phyloP scores from a whole-genome alignment of 2,113 vertebrate genomes.

The Spea bombifrons region DNA sequence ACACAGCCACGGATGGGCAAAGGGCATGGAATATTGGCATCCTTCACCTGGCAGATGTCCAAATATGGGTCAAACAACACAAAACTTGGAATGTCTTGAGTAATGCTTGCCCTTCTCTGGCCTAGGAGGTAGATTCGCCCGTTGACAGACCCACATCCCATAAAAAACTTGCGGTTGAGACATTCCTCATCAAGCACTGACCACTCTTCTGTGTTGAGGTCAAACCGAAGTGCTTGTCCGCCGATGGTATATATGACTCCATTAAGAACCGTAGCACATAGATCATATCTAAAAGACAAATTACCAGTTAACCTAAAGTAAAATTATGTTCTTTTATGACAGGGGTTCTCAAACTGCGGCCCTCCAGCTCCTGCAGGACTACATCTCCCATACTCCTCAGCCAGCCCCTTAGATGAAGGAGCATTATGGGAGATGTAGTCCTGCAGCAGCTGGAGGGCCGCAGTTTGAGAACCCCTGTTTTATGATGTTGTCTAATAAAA shows the following conservation, averaged over 20 bases:
- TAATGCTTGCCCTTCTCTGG: slow-evolving; percentile 71
- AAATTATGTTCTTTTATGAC: no score
- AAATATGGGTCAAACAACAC: slow-evolving; percentile 79
- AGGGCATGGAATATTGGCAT: slow-evolving; percentile 73
- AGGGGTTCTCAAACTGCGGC: no score
- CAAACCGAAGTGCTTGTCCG: slow-evolving; percentile 74
- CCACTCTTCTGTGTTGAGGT: slow-evolving; percentile 80
- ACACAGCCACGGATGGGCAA: slow-evolving; percentile 77
- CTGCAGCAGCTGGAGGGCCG: no score
- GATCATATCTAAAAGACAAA: slow-evolving; percentile 72
- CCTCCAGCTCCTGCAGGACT: no score
- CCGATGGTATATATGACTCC: slow-evolving; percentile 82
- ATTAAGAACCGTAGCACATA: slow-evolving; percentile 77
- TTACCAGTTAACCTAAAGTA: neutral
- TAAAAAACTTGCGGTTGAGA: slow-evolving; percentile 76
- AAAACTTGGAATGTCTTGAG: slow-evolving; percentile 64
- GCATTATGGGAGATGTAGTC: no score
- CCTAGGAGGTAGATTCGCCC: slow-evolving; percentile 79
- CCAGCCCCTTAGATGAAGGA: no score
- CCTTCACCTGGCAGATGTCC: slow-evolving; percentile 71
- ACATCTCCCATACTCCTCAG: no score
- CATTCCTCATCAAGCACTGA: slow-evolving; percentile 71
- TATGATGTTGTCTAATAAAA: no score
- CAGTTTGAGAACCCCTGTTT: no score
- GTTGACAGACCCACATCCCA: slow-evolving; percentile 72